Percentiles rank a stretch among this genome's conserved stretches.
These are phyloP conservation scores for Numida meleagris DNA, from an alignment of 2,113 vertebrate species.

Conservation along the genomic window DNA sequence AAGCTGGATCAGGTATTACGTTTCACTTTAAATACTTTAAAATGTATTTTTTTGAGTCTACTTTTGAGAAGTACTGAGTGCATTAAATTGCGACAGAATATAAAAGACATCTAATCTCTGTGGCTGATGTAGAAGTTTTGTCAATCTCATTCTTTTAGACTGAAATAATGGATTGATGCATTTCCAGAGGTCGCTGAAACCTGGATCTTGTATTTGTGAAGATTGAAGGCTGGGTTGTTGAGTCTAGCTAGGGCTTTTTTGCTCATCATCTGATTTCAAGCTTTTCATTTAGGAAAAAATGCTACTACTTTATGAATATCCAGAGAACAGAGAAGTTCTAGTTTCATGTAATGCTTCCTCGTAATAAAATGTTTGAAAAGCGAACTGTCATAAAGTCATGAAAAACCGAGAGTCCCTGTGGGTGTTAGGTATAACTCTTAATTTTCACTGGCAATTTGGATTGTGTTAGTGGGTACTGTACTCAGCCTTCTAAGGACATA, in stretches of 20 bases:
- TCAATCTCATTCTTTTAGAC: neutral
- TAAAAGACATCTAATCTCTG: neutral
- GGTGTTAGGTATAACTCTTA: neutral
- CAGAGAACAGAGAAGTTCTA: neutral
- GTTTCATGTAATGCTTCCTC: neutral
- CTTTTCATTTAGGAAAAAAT: neutral
- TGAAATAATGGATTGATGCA: neutral
- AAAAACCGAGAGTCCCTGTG: neutral
- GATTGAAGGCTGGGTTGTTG: neutral
- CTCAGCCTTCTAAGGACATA: neutral
- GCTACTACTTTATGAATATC: neutral
- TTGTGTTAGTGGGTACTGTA: neutral
- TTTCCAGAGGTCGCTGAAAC: neutral
- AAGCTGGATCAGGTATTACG: conserved; percentile 84
- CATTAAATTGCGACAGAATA: neutral
- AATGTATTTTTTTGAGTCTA: neutral
- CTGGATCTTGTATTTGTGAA: neutral
- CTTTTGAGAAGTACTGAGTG: neutral
- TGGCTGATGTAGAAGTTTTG: neutral
- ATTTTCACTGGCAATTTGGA: neutral
- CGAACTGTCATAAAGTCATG: neutral
- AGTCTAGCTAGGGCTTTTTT: neutral
- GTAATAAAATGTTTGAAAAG: neutral
- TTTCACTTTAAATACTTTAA: neutral
- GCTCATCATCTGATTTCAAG: neutral